Evolutionary conservation across 2,888 invertebrate species (phyloP), one percentile per base, ranked within the genome.

Genomic region (Pheosia tremula): DNA sequence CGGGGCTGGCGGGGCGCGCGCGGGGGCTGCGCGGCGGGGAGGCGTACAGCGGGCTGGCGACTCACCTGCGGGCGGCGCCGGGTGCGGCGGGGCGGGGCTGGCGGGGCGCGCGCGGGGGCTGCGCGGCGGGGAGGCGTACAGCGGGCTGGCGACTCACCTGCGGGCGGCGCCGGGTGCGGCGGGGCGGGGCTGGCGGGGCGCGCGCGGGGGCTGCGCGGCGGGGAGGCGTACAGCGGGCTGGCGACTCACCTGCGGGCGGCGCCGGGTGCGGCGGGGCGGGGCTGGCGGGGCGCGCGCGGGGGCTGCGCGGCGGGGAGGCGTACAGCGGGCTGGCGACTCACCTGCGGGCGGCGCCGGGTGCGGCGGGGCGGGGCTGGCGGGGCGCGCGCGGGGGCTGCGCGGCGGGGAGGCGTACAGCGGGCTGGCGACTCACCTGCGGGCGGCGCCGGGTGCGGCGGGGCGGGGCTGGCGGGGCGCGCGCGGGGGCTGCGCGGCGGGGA

Each of bases 61-160:
- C 41, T 90, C 69, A 39, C 89, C 88, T 0, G 87, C 75, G 2
- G 90, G 90, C 56, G 39, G 39, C 6, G 39, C 6, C 90, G 91
- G 0, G 90, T 87, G 0, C 85, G 41, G 41, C 90, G 89, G 80
- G 0, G 37, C 39, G 41, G 41, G 41, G 41, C 41, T 41, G 41
- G 5, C 4, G 41, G 41, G 7, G 41, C 5, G 5, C 5, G 7
- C 8, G 47, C 47, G 10, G 47, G n/a, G 47, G 47, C n/a, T 47
- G 47, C 47, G 47, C n/a, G 47, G 47, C 47, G 47, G 47, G n/a
- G 4, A 9, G 9, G 47, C n/a, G 47, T 11, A 47, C 47, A 47
- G n/a, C 47, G 47, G 47, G 47, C 47, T 39, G 83, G 81, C 63
- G 82, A 80, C 41, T 90, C 69, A 39, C 89, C 88, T 0, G 87